These are phyloP conservation scores for Typhlomys cinereus DNA, from an alignment of 2,113 vertebrate genomes.

Conservation along the genomic window DNA sequence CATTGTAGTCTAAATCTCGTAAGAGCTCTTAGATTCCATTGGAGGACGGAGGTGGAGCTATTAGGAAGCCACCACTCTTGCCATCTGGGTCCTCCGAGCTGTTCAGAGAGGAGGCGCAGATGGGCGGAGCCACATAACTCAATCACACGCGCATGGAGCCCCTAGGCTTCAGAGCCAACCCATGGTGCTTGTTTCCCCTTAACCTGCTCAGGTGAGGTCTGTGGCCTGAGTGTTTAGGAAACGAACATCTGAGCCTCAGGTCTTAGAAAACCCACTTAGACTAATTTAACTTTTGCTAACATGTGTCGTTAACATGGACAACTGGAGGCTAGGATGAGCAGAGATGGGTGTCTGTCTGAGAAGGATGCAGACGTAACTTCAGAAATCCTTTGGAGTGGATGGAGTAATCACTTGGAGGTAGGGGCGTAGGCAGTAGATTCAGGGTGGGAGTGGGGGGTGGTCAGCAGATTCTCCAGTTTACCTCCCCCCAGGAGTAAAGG, in stretches of 20 bases:
- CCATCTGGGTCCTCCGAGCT: not conserved
- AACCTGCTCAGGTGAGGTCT: accelerated
- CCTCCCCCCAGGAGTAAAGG: not conserved
- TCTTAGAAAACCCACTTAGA: accelerated
- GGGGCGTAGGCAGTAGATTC: not conserved
- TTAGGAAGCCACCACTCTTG: not conserved
- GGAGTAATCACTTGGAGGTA: accelerated
- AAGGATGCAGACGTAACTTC: not conserved
- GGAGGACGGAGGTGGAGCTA: not conserved
- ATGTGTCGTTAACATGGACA: not conserved
- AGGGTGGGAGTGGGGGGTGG: too few relatives aligned
- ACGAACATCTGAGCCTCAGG: too few relatives aligned
- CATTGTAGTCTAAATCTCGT: not conserved
- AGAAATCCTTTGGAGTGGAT: not conserved
- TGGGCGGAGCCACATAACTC: accelerated
- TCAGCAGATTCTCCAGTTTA: not conserved
- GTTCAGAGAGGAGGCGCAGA: not conserved
- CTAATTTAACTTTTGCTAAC: accelerated
- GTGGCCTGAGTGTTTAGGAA: not conserved
- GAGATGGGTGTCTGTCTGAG: not conserved
- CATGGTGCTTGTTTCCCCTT: not conserved
- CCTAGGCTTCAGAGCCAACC: not conserved
- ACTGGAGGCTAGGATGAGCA: not conserved
- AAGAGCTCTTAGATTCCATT: not conserved
- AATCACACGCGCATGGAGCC: not conserved